Evolutionary conservation across 2,797 vertebrate genomes (phyloP).

Genomic region (Champsocephalus esox): DNA sequence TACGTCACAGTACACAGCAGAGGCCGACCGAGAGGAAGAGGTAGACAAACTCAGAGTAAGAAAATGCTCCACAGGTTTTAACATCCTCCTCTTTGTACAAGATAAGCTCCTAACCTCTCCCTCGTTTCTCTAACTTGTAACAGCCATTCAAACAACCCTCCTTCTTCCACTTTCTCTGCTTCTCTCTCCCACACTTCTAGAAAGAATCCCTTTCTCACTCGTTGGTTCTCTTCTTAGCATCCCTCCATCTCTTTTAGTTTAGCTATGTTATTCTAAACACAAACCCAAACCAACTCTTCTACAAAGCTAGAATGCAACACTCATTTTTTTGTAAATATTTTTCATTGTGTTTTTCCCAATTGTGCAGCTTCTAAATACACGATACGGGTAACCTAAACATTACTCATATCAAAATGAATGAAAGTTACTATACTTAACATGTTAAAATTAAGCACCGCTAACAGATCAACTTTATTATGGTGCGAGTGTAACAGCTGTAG

Average conservation of each 20-base stretch:
- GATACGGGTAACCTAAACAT: conserved; percentile 13
- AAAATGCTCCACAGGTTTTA: conserved; percentile 62
- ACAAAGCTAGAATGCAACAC: conserved; percentile 45
- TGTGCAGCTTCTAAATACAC: conserved; percentile 41
- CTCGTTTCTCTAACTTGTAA: conserved; percentile 11
- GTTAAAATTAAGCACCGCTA: conserved; percentile 33
- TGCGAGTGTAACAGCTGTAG: conserved; percentile 54
- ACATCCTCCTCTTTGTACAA: conserved; percentile 50
- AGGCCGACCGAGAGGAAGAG: conserved; percentile 55
- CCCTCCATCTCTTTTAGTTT: conserved; percentile 2
- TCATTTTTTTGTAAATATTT: conserved; percentile 67
- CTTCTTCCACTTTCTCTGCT: conserved; percentile 4
- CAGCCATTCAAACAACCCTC: conserved; percentile 5
- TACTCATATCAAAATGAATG: conserved; percentile 17
- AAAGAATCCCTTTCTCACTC: conserved; percentile 4
- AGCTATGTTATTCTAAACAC: conserved; percentile 15
- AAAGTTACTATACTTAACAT: conserved; percentile 1
- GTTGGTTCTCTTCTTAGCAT: background rate
- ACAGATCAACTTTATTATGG: conserved; percentile 11
- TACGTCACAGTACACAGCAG: conserved; percentile 42
- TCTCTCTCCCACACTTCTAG: background rate
- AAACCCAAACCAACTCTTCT: conserved; percentile 18
- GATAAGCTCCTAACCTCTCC: conserved; percentile 9
- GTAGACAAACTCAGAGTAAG: conserved; percentile 59
- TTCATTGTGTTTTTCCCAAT: conserved; percentile 49